Percentiles rank a stretch among this genome's conserved stretches.
Evolutionary conservation across 1,140 invertebrate genomes (phyloP).

Genomic region (Chrysopa pallens): DNA sequence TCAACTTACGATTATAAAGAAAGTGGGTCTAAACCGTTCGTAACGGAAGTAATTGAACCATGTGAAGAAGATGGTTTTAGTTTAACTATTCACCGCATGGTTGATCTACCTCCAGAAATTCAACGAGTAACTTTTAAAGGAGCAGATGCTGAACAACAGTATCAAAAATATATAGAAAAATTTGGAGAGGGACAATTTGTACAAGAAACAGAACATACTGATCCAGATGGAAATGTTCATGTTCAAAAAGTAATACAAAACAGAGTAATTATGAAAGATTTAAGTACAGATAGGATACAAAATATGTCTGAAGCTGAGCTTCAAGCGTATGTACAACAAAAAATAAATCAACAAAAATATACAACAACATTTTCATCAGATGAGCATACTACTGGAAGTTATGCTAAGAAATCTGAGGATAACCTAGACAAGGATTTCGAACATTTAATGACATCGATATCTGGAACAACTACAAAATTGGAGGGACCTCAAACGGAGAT

Average conservation of each 20-base stretch:
- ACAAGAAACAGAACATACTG: slow-evolving; percentile 25
- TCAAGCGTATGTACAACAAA: slow-evolving; percentile 11
- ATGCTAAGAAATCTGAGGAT: background rate
- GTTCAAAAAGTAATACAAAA: slow-evolving; percentile 28
- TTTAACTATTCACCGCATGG: slow-evolving; percentile 24
- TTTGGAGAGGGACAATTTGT: slow-evolving; percentile 31
- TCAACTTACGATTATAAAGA: slow-evolving; percentile 13
- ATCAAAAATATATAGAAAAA: slow-evolving; percentile 27
- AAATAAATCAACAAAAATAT: slow-evolving; percentile 4
- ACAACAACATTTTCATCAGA: background rate
- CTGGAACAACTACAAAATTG: too few relatives aligned
- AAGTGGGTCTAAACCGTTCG: slow-evolving; percentile 20
- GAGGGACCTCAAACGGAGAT: background rate
- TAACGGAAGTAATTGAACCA: slow-evolving; percentile 28
- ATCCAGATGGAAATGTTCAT: slow-evolving; percentile 30
- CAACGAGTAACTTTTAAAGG: slow-evolving; percentile 33
- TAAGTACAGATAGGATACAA: slow-evolving; percentile 11
- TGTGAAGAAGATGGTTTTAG: slow-evolving; percentile 19
- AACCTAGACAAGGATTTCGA: background rate
- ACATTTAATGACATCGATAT: too few relatives aligned
- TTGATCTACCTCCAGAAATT: slow-evolving; percentile 30
- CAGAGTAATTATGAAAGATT: slow-evolving; percentile 24
- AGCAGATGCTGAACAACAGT: slow-evolving; percentile 26
- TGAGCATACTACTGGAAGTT: slow-evolving; percentile 4
- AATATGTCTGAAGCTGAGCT: slow-evolving; percentile 12